Evolutionary conservation across 2,797 vertebrate species (phyloP).

Genomic region (Sebastes elongatus): DNA sequence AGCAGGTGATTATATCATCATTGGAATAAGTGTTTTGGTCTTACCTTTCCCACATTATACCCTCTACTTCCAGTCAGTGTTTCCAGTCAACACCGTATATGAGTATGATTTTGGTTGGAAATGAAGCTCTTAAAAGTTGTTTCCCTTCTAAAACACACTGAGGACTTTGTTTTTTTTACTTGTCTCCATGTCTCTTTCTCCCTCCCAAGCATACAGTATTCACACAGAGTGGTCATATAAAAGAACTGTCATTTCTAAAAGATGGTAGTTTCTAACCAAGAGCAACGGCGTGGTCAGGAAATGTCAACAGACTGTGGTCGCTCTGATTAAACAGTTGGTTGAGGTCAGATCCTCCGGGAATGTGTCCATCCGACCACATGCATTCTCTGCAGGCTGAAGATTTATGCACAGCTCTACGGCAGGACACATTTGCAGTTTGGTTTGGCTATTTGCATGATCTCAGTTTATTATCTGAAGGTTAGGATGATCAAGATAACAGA

Average conservation of each 20-base stretch:
- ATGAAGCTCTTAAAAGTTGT: not conserved
- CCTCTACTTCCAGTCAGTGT: not conserved
- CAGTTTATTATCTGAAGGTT: not conserved
- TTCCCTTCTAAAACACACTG: not conserved
- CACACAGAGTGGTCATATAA: not conserved
- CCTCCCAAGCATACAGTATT: not conserved
- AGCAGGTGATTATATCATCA: not conserved
- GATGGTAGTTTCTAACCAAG: constrained; percentile 19
- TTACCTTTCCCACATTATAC: not conserved
- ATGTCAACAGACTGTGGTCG: constrained; percentile 37
- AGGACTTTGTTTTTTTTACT: not conserved
- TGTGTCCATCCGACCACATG: constrained; percentile 4
- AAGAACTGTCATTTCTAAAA: not conserved
- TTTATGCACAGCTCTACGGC: not conserved
- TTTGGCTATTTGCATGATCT: not conserved
- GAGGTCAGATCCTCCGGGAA: constrained; percentile 29
- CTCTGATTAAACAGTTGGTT: constrained; percentile 36
- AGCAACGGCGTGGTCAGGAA: constrained; percentile 34
- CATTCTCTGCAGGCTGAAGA: constrained; percentile 8
- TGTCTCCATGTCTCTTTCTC: not conserved
- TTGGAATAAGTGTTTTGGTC: not conserved
- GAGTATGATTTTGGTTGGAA: not conserved
- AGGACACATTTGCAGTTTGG: not conserved
- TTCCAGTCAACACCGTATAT: not conserved
- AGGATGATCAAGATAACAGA: not conserved